Evolutionary conservation across 1,140 invertebrate species (phyloP).

Genomic region (Hyles euphorbiae): DNA sequence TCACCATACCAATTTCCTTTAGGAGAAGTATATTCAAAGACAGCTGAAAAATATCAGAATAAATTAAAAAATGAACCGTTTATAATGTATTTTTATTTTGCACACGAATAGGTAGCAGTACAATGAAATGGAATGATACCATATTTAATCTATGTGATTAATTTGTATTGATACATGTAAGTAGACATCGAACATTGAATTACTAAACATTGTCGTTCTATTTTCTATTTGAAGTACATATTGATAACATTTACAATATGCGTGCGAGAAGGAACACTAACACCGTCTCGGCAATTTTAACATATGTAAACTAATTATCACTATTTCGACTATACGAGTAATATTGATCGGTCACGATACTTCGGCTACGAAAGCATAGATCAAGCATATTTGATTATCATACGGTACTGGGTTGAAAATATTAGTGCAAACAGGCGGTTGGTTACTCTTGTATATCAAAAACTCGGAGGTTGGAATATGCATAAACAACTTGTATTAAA

Average conservation of each 20-base stretch:
- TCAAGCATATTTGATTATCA: too few species aligned
- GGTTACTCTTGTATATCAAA: too few species aligned
- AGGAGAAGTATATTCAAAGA: too few species aligned
- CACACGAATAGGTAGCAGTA: conserved; percentile 7
- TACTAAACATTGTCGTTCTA: conserved; percentile 1
- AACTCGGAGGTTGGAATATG: too few species aligned
- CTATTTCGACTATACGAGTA: too few species aligned
- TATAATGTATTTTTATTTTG: conserved; percentile 6
- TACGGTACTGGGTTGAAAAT: too few species aligned
- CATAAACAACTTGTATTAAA: too few species aligned
- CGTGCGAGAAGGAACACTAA: conserved; percentile 5
- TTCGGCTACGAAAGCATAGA: too few species aligned
- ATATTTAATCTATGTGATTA: conserved; percentile 7
- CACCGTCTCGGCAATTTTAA: conserved; percentile 4
- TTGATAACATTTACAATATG: background rate
- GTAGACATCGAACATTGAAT: conserved; percentile 3
- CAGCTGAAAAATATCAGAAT: background rate
- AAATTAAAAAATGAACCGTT: background rate
- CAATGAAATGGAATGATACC: conserved; percentile 11
- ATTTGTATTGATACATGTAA: background rate
- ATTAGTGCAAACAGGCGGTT: too few species aligned
- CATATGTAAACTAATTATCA: too few species aligned
- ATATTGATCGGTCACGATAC: too few species aligned
- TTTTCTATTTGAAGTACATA: conserved; percentile 2
- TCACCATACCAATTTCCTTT: too few species aligned